Conservation (phyloP, 2,797 vertebrate species). For the Centropyge bicolor region DNA sequence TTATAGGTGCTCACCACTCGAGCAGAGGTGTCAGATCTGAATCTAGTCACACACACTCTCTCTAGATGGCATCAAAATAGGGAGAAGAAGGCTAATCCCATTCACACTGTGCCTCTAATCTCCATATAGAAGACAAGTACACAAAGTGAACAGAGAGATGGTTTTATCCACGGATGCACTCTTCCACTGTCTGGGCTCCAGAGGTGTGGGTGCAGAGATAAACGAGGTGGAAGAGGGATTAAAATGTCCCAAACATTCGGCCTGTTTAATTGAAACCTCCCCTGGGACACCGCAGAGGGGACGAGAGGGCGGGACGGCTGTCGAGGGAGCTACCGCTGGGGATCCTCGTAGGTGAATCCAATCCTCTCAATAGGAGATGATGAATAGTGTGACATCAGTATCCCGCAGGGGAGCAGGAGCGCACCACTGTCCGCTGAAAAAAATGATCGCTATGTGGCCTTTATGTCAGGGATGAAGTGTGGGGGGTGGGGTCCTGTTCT, state of each 20-base stretch:
- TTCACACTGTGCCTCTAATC: conserved; percentile 64
- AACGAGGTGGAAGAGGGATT: conserved; percentile 81
- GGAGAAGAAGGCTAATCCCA: conserved; percentile 54
- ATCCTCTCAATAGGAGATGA: conserved; percentile 82
- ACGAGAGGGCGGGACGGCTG: conserved; percentile 57
- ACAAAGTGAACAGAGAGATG: conserved; percentile 57
- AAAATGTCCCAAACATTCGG: conserved; percentile 80
- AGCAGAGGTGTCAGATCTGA: conserved; percentile 19
- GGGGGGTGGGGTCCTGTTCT: conserved; percentile 38
- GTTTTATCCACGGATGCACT: conserved; percentile 72
- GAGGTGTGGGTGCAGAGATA: conserved; percentile 81
- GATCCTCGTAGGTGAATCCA: conserved; percentile 79
- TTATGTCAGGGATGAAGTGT: conserved; percentile 68
- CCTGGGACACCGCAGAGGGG: conserved; percentile 65
- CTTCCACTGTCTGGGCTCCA: conserved; percentile 65
- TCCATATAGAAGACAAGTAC: conserved; percentile 66
- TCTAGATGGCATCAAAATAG: conserved; percentile 39
- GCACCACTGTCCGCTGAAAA: conserved; percentile 50
- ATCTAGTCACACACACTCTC: conserved; percentile 15
- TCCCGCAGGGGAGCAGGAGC: conserved; percentile 70
- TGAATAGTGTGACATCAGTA: conserved; percentile 77
- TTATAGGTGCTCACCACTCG: neutral
- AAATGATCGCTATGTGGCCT: conserved; percentile 60
- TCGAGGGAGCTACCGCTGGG: conserved; percentile 73
- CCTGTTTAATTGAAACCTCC: conserved; percentile 86